Base-by-base conservation (phyloP, 1,140 invertebrate species). In the Diorhabda elongata region DNA sequence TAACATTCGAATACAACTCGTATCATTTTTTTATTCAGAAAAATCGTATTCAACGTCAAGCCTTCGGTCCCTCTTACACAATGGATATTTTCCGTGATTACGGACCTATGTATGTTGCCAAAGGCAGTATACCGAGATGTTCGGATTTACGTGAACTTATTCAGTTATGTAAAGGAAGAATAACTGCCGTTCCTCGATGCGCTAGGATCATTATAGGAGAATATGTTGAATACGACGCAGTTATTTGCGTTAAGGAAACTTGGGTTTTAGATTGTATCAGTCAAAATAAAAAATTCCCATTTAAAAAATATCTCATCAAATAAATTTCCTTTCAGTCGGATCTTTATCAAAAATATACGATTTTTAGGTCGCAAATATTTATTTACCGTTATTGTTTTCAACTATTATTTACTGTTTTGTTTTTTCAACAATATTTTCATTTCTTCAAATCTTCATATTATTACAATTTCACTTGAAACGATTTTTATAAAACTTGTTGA, bases 181-280 rank as follows among this genome's bases (percentile, higher is more conserved):
- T 84, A 3, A 80, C 80, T 1, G 79, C 74, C 6, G 75, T 74
- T 64, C 71, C 75, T 9, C 74, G 79, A 52, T 77, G 75, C n/a
- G 85, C 84, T 9, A 76, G 80, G 62, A 82, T 84, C 42, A 75
- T 84, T 26, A 75, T 86, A n/a, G 84, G 83, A 5, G 78, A 81
- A 61, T 77, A 76, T n/a, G 67, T 77, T 3, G 66, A 77, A 8
- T 43, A 71, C n/a, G 71, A 77, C 5, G 71, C 71, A 45, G 78
- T 80, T 26, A 67, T 78, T 3, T 82, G 81, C 47, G 75, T 85
- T 1, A 80, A 73, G 9, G 82, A 83, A 66, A 77, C 76, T 6
- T 86, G 85, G 85, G 74, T 86, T 1, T 74, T 86, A 5, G 85
- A 86, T 66, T 75, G 71, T n/a, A 77, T 80, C 26, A 71, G 67